A percentile compares a stretch with the other conserved stretches of the same genome.
Conservation (phyloP, 35 echinoderm and acorn worm genomes). For the Ptychodera flava region DNA sequence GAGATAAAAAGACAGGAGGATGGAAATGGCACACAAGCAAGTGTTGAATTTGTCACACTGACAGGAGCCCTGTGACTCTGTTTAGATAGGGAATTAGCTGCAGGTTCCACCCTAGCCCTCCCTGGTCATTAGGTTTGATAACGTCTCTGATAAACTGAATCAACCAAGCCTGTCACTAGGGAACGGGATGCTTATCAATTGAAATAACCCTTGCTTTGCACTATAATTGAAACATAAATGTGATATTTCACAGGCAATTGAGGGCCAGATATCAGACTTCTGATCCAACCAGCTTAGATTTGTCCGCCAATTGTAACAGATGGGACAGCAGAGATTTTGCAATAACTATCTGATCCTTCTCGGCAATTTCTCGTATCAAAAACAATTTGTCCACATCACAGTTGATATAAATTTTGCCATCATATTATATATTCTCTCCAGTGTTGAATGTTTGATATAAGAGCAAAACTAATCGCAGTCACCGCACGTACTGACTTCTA, state of each 20-base stretch:
- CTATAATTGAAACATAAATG: neutral
- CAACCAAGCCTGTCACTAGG: neutral
- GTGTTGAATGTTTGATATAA: neutral
- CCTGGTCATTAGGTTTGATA: neutral
- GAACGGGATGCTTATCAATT: slow-evolving; percentile 1
- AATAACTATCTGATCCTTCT: neutral
- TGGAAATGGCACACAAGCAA: neutral
- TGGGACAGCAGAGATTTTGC: neutral
- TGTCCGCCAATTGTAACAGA: neutral
- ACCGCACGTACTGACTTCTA: neutral
- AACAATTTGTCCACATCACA: neutral
- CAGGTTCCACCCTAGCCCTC: neutral
- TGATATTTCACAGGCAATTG: neutral
- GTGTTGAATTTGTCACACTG: neutral
- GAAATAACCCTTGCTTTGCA: neutral
- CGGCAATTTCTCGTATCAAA: neutral
- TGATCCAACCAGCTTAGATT: neutral
- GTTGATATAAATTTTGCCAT: neutral
- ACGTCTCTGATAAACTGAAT: neutral
- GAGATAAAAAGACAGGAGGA: neutral
- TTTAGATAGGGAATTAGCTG: neutral
- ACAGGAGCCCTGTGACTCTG: neutral
- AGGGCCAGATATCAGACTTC: neutral
- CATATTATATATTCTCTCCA: neutral
- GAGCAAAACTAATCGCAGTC: neutral